phyloP scores from a whole-genome alignment of 2,797 vertebrate genomes.

The Phoeniculus purpureus region DNA sequence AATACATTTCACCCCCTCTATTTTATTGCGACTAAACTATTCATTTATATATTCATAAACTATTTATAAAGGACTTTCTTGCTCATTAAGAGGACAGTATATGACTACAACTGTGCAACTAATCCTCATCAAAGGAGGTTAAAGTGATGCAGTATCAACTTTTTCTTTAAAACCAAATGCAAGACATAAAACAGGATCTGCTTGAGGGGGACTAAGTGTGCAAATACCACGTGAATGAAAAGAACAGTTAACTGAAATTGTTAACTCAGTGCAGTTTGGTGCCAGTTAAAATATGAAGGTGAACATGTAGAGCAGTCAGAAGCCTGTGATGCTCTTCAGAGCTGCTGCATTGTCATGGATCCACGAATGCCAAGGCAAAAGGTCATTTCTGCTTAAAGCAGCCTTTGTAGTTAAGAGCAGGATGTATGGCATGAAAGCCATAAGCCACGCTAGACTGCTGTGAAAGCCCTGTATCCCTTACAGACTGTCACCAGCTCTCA shows the following conservation, averaged over 20 bases:
- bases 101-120: neutral
- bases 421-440: neutral
- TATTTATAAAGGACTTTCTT: neutral
- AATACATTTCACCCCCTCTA: neutral
- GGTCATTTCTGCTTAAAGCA: neutral
- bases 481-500: neutral
- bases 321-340: neutral
- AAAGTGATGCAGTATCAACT: neutral
- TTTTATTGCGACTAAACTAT: neutral
- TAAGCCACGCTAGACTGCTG: neutral
- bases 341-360: neutral
- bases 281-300: neutral
- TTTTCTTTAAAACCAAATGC: neutral
- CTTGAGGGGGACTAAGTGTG: neutral
- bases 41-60: no score
- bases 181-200: neutral
- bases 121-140: neutral
- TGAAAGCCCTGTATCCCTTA: neutral
- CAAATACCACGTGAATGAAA: neutral
- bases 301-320: neutral
- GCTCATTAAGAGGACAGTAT: neutral
- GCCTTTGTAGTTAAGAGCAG: neutral
- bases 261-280: neutral
- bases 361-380: neutral
- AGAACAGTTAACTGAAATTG: neutral